Conservation (phyloP, 2,888 invertebrate species). For the Gastrophysa polygoni region DNA sequence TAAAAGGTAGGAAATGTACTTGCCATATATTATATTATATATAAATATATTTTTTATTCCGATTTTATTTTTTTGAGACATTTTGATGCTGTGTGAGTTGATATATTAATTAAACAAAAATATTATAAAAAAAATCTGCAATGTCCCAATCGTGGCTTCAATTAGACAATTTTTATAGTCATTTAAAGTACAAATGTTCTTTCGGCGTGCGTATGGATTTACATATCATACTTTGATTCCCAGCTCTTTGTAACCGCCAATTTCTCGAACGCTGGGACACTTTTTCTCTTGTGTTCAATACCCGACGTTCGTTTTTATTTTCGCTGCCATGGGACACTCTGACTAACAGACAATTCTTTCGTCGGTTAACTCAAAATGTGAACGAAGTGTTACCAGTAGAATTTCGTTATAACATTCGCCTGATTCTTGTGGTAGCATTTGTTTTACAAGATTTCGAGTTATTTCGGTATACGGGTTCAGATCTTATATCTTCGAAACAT, state of each 20-base stretch:
- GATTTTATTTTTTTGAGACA: constrained; percentile 39
- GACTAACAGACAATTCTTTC: constrained; percentile 9
- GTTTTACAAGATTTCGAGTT: not conserved
- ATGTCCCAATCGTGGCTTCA: constrained; percentile 44
- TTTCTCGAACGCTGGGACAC: constrained; percentile 33
- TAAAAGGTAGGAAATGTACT: constrained; percentile 39
- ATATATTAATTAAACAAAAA: constrained; percentile 29
- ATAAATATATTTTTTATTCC: constrained; percentile 41
- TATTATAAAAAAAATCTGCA: constrained; percentile 32
- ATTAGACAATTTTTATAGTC: constrained; percentile 68
- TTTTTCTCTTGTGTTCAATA: constrained; percentile 27
- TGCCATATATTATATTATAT: constrained; percentile 37
- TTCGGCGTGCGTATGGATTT: constrained; percentile 55
- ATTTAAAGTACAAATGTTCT: constrained; percentile 80
- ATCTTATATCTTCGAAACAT: not conserved
- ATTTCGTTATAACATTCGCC: no score
- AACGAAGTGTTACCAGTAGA: not conserved
- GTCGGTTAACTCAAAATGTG: not conserved
- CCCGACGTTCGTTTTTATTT: constrained; percentile 3
- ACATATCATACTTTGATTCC: constrained; percentile 50
- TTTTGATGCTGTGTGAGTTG: constrained; percentile 38
- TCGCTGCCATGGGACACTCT: constrained; percentile 1
- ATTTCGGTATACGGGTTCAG: not conserved
- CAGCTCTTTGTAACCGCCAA: constrained; percentile 32
- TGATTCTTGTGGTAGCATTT: not conserved